phyloP scores from a whole-genome alignment of 2,113 vertebrate genomes.

The Sterrhoptilus dennistouni region DNA sequence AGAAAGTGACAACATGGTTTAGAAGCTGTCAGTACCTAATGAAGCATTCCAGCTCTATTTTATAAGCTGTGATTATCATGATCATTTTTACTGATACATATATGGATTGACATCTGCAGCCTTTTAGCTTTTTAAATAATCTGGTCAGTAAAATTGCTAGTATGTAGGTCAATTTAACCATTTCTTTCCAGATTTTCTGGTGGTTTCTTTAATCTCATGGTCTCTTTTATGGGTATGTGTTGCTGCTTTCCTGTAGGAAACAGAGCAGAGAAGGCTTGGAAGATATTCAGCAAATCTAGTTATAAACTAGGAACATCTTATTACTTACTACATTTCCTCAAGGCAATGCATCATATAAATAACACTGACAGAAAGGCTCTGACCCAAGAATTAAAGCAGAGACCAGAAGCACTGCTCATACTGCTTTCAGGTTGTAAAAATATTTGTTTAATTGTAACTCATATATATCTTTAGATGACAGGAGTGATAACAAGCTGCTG shows the following conservation, averaged over 20 bases:
- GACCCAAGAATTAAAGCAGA: neutral
- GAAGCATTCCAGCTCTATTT: constrained; percentile 57
- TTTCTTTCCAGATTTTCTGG: neutral
- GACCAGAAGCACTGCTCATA: neutral
- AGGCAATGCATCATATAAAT: neutral
- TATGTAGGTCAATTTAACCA: constrained; percentile 57
- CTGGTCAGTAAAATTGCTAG: constrained; percentile 42
- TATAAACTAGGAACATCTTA: constrained; percentile 25
- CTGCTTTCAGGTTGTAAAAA: neutral
- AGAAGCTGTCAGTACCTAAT: constrained; percentile 61
- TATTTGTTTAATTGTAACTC: neutral
- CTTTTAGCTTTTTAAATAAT: constrained; percentile 61
- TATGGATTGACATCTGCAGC: constrained; percentile 21
- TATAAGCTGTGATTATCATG: constrained; percentile 61
- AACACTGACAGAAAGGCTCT: neutral
- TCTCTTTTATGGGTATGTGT: neutral
- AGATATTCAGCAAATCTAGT: neutral
- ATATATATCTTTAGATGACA: neutral
- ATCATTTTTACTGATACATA: constrained; percentile 53
- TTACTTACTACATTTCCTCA: neutral
- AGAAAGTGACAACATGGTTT: constrained; percentile 61
- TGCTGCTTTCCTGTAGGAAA: neutral
- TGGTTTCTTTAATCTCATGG: neutral
- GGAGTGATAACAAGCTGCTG: neutral
- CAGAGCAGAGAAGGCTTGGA: neutral